Base-by-base conservation (phyloP, 2,888 invertebrate genomes). In the Helobdella robusta region DNA sequence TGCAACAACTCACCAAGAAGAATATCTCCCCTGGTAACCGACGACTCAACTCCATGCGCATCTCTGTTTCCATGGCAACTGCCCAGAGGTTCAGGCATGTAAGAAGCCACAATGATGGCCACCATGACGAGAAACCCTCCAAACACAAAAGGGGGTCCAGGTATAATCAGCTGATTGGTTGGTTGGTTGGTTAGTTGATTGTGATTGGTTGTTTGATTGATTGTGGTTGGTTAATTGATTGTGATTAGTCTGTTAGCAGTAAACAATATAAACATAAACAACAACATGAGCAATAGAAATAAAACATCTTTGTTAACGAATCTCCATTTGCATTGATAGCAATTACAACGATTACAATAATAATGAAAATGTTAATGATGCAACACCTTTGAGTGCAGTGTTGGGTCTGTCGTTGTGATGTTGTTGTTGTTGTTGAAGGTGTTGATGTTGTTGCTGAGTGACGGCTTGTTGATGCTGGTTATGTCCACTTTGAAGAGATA, bases 111-210 rank as follows among this genome's bases (percentile, higher is more conserved):
- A 74, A 95, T 82, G 74, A 98, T 85, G 68, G 97, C 97, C 80
- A 92, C 87, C 74, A 97, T 87, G 72, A 97, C 97, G 81, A 98
- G 85, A 78, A 97, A 84, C 64, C 97, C 93, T 68, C 98, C 98
- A 81, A 97, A 89, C 69, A 97, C 91, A 81, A 98, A 98, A 18
- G 98, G 97, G 66, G 98, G 98, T 0, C 98, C 98, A 44, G 95
- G 95, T 76, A 95, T 86, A 77, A 91, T 81, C 83, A 89, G 73
- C 78, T 78, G 73, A 25, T n/a, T n/a, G n/a, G n/a, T n/a, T n/a
- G n/a, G n/a, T n/a, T n/a, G n/a, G n/a, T n/a, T n/a, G n/a, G n/a
- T n/a, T n/a, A n/a, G n/a, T n/a, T n/a, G n/a, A n/a, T n/a, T n/a
- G n/a, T n/a, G n/a, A n/a, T n/a, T n/a, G n/a, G n/a, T n/a, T n/a